Base-by-base conservation (phyloP, 2,113 vertebrate genomes). In the Ammodytes marinus region DNA sequence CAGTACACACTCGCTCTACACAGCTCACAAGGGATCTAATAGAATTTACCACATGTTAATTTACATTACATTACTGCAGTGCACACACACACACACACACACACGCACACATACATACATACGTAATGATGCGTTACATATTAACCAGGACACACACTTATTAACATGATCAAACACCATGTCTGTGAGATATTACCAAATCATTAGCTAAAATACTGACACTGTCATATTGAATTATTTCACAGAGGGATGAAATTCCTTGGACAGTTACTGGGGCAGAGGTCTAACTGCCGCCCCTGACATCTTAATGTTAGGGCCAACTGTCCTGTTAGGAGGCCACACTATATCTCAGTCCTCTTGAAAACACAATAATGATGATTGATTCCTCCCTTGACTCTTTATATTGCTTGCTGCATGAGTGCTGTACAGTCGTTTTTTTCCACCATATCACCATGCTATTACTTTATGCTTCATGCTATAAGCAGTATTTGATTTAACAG, bases 201-300 rank as follows among this genome's bases (percentile, higher is more conserved):
- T 87, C 19, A 88, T 88, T 66, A 39, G 60, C 54, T 76, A 67
- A 84, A 27, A 79, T 85, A 58, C 53, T 63, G 52, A 69, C 72
- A 73, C 74, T 91, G 86, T 87, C 87, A 89, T 49, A 69, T 78
- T 69, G 61, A 50, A 87, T 88, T 78, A 85, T 67, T 59, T 80
- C 69, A 69, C 43, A 42, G 69, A 76, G 15, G 64, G 8, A 61
- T 80, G 75, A 79, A 84, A 84, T 80, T 82, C 13, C 66, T 13
- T 58, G 47, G 52, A 73, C 87, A 84, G 54, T 54, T 60, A n/a
- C 4, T 69, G 35, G 50, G 73, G 47, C 58, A 78, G 42, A 72
- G 53, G 54, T 77, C 66, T 27, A 17, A 17, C 13, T 46, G 13
- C 42, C 15, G 6, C n/a, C 19, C 15, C 60, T 61, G 6, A 53